Percentiles rank a stretch among this genome's conserved stretches.
Conservation (phyloP, 1,140 invertebrate genomes). For the Dinoponera quadriceps region DNA sequence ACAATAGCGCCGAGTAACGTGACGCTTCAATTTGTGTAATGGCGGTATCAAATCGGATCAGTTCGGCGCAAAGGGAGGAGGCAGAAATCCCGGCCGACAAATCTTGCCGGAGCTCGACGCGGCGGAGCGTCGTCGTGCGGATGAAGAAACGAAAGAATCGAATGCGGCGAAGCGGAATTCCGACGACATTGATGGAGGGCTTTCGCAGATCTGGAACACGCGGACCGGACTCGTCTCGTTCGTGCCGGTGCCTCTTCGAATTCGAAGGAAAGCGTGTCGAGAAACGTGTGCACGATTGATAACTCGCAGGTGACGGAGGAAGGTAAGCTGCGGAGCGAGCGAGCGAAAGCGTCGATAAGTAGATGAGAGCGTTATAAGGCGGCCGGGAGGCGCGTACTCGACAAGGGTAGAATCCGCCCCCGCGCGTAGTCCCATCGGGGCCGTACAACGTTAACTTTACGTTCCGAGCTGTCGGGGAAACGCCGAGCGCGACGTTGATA, state of each 20-base stretch:
- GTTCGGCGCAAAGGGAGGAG: background rate
- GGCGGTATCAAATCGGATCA: constrained; percentile 9
- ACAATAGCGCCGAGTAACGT: background rate
- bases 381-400: background rate
- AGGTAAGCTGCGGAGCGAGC: background rate
- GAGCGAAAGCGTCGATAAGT: constrained; percentile 34
- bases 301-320: too few relatives aligned
- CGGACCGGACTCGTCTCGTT: constrained; percentile 14
- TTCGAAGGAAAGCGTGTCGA: background rate
- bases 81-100: constrained; percentile 23
- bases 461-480: constrained; percentile 18
- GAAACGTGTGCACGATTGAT: background rate
- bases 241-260: background rate
- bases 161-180: constrained; percentile 17
- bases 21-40: constrained; percentile 43
- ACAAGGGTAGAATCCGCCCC: background rate
- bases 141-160: constrained; percentile 29
- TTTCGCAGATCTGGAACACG: constrained; percentile 1
- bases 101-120: constrained; percentile 9
- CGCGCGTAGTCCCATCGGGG: background rate
- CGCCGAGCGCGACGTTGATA: constrained; percentile 26
- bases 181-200: constrained; percentile 20
- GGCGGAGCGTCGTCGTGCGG: background rate
- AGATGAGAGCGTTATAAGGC: constrained; percentile 46
- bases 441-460: constrained; percentile 39